Evolutionary conservation across 23 tunicate genomes (phyloP), one percentile per base, ranked within the genome.

Genomic region (Clavelina lepadiformis): DNA sequence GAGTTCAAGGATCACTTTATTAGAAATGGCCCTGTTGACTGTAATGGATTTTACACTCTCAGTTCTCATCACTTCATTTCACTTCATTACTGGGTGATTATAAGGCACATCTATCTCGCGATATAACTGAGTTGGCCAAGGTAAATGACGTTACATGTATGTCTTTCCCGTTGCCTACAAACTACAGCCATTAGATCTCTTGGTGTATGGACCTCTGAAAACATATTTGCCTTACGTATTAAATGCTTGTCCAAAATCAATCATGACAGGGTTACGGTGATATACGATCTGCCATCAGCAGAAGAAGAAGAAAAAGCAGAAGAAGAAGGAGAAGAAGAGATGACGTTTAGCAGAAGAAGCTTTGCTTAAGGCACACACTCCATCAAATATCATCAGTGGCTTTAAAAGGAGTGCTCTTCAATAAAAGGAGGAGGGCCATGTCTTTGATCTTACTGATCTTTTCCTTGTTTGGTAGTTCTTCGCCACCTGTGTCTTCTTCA

Each of bases 1-100:
- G n/a, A 32, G 32, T 55, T 28, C 74, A 68, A 49, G n/a, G 65
- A 71, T 32, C 70, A 59, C 24, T 71, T 71, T 33, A 59, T 71
- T 8, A 18, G 76, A 3, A 68, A 31, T 53, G 76, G 76, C 13
- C 70, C 76, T 26, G 20, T 49, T 21, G 76, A 49, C 31, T 71
- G 65, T 15, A 71, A 18, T 30, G 76, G 76, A 15, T n/a, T n/a
- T n/a, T n/a, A n/a, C n/a, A n/a, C n/a, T n/a, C n/a, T n/a, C n/a
- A n/a, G n/a, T n/a, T n/a, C n/a, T n/a, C n/a, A n/a, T n/a, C n/a
- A n/a, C n/a, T n/a, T n/a, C n/a, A n/a, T n/a, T n/a, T n/a, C n/a
- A n/a, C n/a, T n/a, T n/a, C n/a, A 15, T 7, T 71, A 3, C 20
- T 71, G 3, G 69, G 57, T 30, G 57, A 71, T 31, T 57, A 60